Evolutionary conservation across 2,113 vertebrate species (phyloP).

Genomic region (Tragelaphus strepsiceros): DNA sequence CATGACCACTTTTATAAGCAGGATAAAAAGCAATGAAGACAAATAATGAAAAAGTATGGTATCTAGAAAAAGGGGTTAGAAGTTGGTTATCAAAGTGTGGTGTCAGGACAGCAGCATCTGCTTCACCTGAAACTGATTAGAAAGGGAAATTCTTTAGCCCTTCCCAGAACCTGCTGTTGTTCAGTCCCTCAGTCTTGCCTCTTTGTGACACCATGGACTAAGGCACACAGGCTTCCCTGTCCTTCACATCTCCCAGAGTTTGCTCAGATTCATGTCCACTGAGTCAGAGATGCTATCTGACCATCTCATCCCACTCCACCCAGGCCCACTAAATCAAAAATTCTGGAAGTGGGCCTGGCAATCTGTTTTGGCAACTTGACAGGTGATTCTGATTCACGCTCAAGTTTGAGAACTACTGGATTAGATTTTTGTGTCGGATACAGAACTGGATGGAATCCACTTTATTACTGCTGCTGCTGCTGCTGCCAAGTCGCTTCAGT

Average conservation of each 20-base stretch:
- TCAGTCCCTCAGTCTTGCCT: neutral
- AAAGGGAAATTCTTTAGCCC: neutral
- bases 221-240: neutral
- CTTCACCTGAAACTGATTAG: neutral
- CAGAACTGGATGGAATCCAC: neutral
- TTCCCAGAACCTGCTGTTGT: neutral
- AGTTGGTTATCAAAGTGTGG: neutral
- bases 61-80: neutral
- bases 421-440: neutral
- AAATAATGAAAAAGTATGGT: neutral
- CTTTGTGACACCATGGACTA: neutral
- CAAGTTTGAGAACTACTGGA: neutral
- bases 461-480: neutral
- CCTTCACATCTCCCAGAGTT: neutral
- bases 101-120: neutral
- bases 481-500: no score
- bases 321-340: neutral
- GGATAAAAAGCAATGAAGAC: neutral
- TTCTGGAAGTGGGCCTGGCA: neutral
- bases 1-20: neutral
- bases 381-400: neutral
- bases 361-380: neutral
- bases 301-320: neutral
- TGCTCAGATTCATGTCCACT: neutral
- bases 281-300: neutral